Conservation (phyloP, 2,113 vertebrate species). For the Cebidichthys violaceus region DNA sequence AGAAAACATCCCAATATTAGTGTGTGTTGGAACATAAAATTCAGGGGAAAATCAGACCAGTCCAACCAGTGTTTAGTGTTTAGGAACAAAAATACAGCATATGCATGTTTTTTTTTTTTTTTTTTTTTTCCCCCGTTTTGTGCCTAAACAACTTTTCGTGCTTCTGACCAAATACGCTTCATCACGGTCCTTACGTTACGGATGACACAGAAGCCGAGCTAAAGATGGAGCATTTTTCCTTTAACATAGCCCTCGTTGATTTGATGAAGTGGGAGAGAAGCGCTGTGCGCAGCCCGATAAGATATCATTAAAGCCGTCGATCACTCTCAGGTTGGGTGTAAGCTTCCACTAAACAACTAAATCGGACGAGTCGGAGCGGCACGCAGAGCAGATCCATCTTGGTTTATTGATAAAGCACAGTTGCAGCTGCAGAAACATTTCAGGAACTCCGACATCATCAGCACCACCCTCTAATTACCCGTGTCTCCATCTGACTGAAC, state of each 20-base stretch:
- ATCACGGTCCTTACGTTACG: not conserved
- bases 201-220: not conserved
- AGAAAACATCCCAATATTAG: not conserved
- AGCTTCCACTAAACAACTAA: conserved; percentile 53
- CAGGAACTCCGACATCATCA: conserved; percentile 32
- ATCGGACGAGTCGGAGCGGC: conserved; percentile 31
- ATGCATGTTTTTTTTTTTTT: not conserved
- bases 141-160: not conserved
- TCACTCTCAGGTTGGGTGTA: conserved; percentile 26
- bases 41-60: not conserved
- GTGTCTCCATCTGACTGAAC: conserved; percentile 37
- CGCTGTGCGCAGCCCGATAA: not conserved
- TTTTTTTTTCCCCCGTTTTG: too few species aligned
- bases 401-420: conserved; percentile 55
- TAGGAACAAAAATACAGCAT: not conserved
- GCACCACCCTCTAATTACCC: conserved; percentile 43
- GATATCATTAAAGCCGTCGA: conserved; percentile 23
- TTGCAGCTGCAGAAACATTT: conserved; percentile 44
- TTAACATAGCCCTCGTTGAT: not conserved
- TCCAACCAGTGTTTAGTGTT: not conserved
- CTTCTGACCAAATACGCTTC: not conserved
- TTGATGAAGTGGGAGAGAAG: conserved; percentile 6
- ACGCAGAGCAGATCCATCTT: conserved; percentile 43
- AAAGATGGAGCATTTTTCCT: not conserved
- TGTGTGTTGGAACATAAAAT: not conserved